Evolutionary conservation across 2,113 vertebrate genomes (phyloP), one percentile per base, ranked within the genome.

Genomic region (Triplophysa dalaica): DNA sequence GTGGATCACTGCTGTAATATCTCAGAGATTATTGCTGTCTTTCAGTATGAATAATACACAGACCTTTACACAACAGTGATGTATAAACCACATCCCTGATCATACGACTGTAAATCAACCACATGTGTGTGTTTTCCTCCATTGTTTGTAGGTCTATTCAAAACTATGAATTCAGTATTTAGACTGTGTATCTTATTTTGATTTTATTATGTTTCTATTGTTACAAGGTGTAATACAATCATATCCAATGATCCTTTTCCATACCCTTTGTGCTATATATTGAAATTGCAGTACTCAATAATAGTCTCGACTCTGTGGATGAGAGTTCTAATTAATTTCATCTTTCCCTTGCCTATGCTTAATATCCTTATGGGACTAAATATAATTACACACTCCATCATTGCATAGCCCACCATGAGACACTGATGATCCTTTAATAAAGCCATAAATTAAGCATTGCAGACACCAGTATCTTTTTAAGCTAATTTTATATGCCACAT

Each of bases 311-410:
- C 43, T 73, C 54, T 61, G 67, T 72, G 22, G 45, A 80, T 50
- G 68, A 50, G 56, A 70, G 67, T 48, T 61, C 41, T 77, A 77
- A 77, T 66, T 77, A 65, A 77, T 77, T 54, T 54, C 26, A 52
- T 77, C 19, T 56, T 74, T 67, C 54, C 70, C 50, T 45, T 56
- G 79, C 24, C 58, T 81, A n/a, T 56, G 60, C 54, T 81, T 81
- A 29, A 66, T 75, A 54, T 62, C 63, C 52, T 26, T 58, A 62
- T 75, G 52, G 52, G 70, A 70, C 65, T 79, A 68, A 69, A 69
- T 79, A 61, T 79, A 70, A 79, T 69, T 79, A 70, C 77, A 70
- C 77, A 70, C 66, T 79, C 77, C 66, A 79, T 79, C 64, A 68
- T 69, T 70, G 10, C 54, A 77, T 54, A 38, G 24, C 75, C 43